Percentiles rank a stretch among this genome's conserved stretches.
These are phyloP conservation scores for Limulus polyphemus DNA, from an alignment of 2,888 invertebrate genomes.

Conservation along the genomic window DNA sequence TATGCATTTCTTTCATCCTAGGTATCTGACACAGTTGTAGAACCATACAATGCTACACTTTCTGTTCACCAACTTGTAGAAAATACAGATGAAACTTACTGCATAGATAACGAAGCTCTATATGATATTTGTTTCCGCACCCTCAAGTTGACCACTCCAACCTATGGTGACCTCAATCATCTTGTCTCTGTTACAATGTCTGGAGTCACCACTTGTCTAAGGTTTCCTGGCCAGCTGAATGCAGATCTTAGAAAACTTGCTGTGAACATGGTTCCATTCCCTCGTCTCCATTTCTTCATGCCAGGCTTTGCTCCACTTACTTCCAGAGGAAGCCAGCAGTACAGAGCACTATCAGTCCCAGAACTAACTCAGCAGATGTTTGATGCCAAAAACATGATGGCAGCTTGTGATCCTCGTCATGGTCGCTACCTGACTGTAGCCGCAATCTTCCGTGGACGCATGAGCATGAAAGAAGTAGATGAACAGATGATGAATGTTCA, in stretches of 20 bases:
- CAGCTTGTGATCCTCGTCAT: conserved; percentile 43
- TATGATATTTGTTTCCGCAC: conserved; percentile 59
- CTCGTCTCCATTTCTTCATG: conserved; percentile 46
- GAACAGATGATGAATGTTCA: conserved; percentile 46
- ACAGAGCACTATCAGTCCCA: conserved; percentile 37
- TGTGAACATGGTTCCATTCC: conserved; percentile 97
- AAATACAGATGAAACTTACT: conserved; percentile 78
- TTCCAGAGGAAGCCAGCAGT: conserved; percentile 28
- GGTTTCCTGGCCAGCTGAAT: conserved; percentile 88
- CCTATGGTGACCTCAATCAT: conserved; percentile 44
- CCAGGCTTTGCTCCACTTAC: conserved; percentile 29
- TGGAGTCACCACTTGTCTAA: conserved; percentile 72
- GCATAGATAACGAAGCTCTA: conserved; percentile 59
- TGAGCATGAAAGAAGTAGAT: conserved; percentile 46
- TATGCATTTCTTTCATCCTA: conserved; percentile 53
- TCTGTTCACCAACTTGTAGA: conserved; percentile 76
- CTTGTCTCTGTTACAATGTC: conserved; percentile 56
- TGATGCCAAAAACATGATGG: conserved; percentile 46
- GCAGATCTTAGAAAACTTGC: conserved; percentile 82
- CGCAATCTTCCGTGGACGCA: conserved; percentile 41
- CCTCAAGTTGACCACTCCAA: conserved; percentile 42
- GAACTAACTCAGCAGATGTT: conserved; percentile 42
- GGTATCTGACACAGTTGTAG: conserved; percentile 55
- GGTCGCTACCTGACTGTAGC: conserved; percentile 43
- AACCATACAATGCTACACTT: conserved; percentile 59